Percentiles rank a stretch among this genome's conserved stretches.
Conservation (phyloP, 2,113 vertebrate species). For the Tiliqua scincoides region DNA sequence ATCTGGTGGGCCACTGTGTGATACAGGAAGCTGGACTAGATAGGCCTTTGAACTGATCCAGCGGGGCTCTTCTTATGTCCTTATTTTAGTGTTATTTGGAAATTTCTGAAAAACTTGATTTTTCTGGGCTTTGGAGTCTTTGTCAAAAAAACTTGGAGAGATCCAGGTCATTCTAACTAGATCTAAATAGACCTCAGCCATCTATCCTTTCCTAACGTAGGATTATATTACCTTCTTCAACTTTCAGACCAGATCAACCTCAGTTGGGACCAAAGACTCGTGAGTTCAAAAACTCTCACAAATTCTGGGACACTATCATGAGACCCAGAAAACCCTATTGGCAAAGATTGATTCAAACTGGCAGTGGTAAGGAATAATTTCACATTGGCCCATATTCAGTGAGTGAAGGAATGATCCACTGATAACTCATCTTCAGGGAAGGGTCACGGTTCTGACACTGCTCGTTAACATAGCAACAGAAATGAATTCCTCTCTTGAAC, state of each 20-base stretch:
- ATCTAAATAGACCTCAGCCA: neutral
- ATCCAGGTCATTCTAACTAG: neutral
- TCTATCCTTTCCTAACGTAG: neutral
- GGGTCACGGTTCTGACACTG: accelerated
- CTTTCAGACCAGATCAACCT: neutral
- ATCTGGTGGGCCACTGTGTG: no score
- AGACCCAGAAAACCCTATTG: neutral
- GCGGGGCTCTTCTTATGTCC: no score
- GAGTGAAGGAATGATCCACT: neutral
- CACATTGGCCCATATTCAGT: constrained; percentile 25
- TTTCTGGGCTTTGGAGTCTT: no score
- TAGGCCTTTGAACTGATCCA: no score
- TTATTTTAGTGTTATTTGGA: no score
- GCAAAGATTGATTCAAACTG: neutral
- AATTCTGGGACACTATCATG: neutral
- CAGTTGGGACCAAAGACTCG: neutral
- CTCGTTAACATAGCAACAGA: neutral
- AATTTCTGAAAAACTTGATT: no score
- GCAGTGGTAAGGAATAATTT: neutral
- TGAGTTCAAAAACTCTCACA: neutral
- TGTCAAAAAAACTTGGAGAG: neutral
- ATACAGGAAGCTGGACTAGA: no score
- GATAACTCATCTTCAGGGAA: neutral
- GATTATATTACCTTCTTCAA: neutral
- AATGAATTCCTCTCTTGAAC: neutral